phyloP scores from a whole-genome alignment of 2,797 vertebrate genomes.

The Rallus crepitans region DNA sequence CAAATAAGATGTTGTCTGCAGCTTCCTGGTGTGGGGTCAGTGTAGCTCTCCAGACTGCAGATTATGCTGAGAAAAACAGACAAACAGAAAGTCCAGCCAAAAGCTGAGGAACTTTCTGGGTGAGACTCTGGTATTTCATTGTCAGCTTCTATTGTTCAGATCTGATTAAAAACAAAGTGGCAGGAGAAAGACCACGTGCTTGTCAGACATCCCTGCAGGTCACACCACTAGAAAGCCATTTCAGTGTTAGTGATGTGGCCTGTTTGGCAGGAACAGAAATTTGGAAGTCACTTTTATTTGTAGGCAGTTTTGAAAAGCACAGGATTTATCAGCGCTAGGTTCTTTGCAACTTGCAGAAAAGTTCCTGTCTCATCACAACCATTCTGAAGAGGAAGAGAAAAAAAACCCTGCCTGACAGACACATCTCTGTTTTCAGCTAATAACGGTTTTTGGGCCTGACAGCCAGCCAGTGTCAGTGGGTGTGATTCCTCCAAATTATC shows the following conservation, averaged over 20 bases:
- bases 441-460: not conserved
- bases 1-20: not conserved
- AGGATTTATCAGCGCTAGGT: not conserved
- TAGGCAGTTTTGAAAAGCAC: slow-evolving; percentile 1
- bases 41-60: not conserved
- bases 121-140: slow-evolving; percentile 23
- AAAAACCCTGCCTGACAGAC: not conserved
- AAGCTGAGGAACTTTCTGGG: slow-evolving; percentile 52
- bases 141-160: slow-evolving; percentile 19
- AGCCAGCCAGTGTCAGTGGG: not conserved
- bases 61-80: not conserved
- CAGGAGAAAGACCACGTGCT: slow-evolving; percentile 1
- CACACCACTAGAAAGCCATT: not conserved
- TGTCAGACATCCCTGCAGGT: slow-evolving; percentile 9
- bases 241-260: not conserved
- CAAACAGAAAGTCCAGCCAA: slow-evolving; percentile 3
- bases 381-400: not conserved
- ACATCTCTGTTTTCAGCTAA: not conserved
- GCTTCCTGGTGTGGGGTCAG: not conserved
- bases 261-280: not conserved
- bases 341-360: not conserved
- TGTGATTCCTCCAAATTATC: not conserved
- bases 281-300: not conserved
- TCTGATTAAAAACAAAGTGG: slow-evolving; percentile 36
- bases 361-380: not conserved